phyloP scores from a whole-genome alignment of 2,113 vertebrate species.

The Dipodomys merriami region DNA sequence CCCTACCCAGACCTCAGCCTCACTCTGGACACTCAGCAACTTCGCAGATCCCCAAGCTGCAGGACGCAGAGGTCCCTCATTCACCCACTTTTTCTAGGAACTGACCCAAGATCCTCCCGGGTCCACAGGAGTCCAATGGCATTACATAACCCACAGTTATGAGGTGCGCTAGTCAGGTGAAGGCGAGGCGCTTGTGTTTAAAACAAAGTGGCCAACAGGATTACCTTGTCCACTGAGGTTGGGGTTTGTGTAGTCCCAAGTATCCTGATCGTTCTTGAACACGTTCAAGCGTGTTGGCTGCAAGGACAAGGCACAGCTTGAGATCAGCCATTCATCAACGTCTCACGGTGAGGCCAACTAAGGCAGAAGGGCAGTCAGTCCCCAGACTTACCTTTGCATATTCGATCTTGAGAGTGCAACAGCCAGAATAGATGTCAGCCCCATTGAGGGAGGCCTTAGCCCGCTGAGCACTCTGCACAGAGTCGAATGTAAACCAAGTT shows the following conservation, averaged over 20 bases:
- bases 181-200: conserved; percentile 65
- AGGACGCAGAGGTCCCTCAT: background rate
- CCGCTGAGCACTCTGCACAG: conserved; percentile 96
- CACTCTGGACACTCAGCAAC: background rate
- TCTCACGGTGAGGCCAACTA: background rate
- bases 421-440: conserved; percentile 97
- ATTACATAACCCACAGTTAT: conserved; percentile 82
- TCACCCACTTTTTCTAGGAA: background rate
- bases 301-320: background rate
- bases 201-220: conserved; percentile 69
- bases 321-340: background rate
- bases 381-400: conserved; percentile 93
- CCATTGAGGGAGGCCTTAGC: conserved; percentile 97
- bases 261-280: conserved; percentile 98
- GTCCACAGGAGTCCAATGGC: conserved; percentile 82
- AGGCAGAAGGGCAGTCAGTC: background rate
- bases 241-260: conserved; percentile 98
- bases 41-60: background rate
- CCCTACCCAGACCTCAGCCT: background rate
- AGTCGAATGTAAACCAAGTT: conserved; percentile 91
- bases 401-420: conserved; percentile 97
- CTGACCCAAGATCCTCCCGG: conserved; percentile 14
- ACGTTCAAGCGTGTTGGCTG: conserved; percentile 97
- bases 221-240: conserved; percentile 97
- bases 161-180: conserved; percentile 70